Base-by-base conservation (phyloP, 37 sponge, comb jelly and placozoan species). In the Axinella damicornis region DNA sequence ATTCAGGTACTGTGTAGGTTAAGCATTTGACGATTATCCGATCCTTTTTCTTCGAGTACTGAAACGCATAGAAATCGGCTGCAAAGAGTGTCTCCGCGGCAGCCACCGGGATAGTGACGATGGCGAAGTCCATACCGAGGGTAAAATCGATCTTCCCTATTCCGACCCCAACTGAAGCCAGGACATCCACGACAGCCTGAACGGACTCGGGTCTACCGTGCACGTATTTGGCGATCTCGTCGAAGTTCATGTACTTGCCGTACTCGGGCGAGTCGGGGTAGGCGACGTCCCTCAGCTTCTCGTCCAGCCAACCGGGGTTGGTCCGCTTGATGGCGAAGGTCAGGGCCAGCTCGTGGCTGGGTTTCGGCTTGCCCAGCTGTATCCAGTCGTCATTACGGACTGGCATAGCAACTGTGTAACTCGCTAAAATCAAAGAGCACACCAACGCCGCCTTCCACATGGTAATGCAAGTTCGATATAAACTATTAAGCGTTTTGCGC, bases 161-260 rank as follows among this genome's bases (percentile, higher is more conserved):
- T 0, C 24, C 33, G 0, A 85, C 64, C 0, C 82, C 71, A 56
- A 34, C 21, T 14, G 76, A 76, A 9, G 16, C 66, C 2, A 78
- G 21, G 14, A 4, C 22, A 2, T 70, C 31, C 0, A 71, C 28
- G 64, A 88, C 56, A 4, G 76, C 82, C 39, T 71, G n/a, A 15
- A 92, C 82, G 9, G 88, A 73, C 60, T 79, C 85, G 0, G 78
- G 79, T 5, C 60, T 18, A 1, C 92, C 89, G 58, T 75, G 68
- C 24, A 95, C 92, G 31, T 77, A 19, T 63, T 85, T 61, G 1
- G 85, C 82, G 52, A 95, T 87, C 68, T 95, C 79, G 39, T 95
- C 89, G 28, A 91, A 85, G 57, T 83, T 88, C 80, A 91, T 57
- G 65, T 87, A 91, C 15, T 88, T 54, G 11, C 92, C 89, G 33